Evolutionary conservation across 1,140 invertebrate species (phyloP).

Genomic region (Brachionus asplanchnoidis): DNA sequence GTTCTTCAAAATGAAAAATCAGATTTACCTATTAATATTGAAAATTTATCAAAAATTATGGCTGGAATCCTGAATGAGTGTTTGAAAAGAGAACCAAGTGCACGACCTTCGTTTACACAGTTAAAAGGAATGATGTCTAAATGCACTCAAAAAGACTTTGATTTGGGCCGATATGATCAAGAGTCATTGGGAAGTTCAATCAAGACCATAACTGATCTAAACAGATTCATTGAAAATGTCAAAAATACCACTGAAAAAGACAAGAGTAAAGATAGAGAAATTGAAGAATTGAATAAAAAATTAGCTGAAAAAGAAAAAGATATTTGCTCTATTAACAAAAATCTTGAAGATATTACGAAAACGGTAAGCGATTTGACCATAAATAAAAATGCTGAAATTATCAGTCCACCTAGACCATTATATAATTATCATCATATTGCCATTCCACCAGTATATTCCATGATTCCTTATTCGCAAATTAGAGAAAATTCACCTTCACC

Average conservation of each 20-base stretch:
- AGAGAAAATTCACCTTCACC: no score
- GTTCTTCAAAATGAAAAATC: conserved; percentile 9
- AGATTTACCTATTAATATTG: neutral
- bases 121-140: neutral
- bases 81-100: neutral
- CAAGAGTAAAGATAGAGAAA: neutral
- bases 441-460: no score
- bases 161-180: neutral
- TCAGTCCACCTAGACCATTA: no score
- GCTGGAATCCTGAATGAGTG: neutral
- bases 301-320: neutral
- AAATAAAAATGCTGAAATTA: neutral
- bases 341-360: neutral
- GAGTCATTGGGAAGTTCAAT: neutral
- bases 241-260: neutral
- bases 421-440: no score
- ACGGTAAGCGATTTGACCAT: neutral
- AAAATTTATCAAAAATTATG: neutral
- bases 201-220: neutral
- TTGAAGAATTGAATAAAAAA: neutral
- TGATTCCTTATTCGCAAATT: no score
- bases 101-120: neutral
- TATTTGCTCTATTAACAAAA: neutral
- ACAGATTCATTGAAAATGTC: neutral
- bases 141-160: conserved; percentile 5